Base-by-base conservation (phyloP, 1,140 invertebrate genomes). In the Babylonia areolata region DNA sequence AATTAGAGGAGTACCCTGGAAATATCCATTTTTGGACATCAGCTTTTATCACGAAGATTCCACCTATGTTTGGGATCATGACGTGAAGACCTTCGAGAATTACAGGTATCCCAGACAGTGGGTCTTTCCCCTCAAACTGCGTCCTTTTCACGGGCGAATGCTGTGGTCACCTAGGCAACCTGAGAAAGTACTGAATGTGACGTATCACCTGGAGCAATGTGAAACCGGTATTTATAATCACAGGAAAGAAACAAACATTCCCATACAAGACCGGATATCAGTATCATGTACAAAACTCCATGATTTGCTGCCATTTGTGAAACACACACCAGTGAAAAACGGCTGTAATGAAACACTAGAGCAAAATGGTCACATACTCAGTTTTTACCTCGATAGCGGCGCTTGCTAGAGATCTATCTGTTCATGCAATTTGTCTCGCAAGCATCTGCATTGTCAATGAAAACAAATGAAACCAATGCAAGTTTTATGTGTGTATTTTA, bases 21-120 rank as follows among this genome's bases (percentile, higher is more conserved):
- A 54, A 15, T 90, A 80, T 84, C 89, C 89, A 3, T 90, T 81
- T 54, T 28, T 90, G 12, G 89, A 90, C 73, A 85, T 90, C 46
- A 87, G 40, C 69, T 90, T 89, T 46, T 88, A 85, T 69, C 28
- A 77, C 0, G 79, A 90, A 54, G 88, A 89, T 75, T 6, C 39
- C 23, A 89, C 85, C 31, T 88, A 90, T 64, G 86, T 90, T 9
- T 90, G 87, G 87, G 87, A 90, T 86, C 33, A 39, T 23, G 81
- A 85, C 33, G 82, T 81, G 20, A 81, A 64, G 6, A 80, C 37
- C 31, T 39, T 33, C 12, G 12, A 51, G 15, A 78, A 40, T 33
- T 86, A 83, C 58, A 51, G 33, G 23, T 89, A 54, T 46, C 54
- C 23, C 28, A 89, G 86, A 64, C 28, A 73, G 6, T 75, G 83